Evolutionary conservation across 2,113 vertebrate genomes (phyloP), one percentile per base, ranked within the genome.

Genomic region (Gnathonemus echidnorhynchus): DNA sequence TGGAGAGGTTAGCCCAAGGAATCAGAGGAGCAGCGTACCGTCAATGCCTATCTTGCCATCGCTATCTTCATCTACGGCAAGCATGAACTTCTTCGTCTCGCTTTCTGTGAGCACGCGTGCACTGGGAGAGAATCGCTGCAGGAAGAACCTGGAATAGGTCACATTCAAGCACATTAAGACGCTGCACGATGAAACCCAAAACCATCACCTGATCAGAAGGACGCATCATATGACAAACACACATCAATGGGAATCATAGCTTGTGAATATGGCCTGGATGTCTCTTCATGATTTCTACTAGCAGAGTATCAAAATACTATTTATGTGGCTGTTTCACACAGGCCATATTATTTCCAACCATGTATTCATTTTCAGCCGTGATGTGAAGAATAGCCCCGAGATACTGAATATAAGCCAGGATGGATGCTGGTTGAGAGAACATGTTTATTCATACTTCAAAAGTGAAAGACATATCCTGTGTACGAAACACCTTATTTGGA

Each of bases 41-140:
- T 98, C 97, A 88, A 94, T 96, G 92, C 98, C 98, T 8, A 99
- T 97, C 93, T 95, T 97, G 0, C 98, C 98, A 3, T 99, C 98
- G 5, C 96, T 96, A 0, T 99, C 98, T 0, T 96, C 97, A 87
- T 99, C 98, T 42, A 96, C 97, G 27, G 95, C 96, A 3, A 92
- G 92, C 93, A 99, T 90, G 95, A 99, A 96, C 84, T 93, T 95
- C 93, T 97, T 98, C 91, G 97, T 97, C 95, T 99, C 98, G 90
- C 96, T 96, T 86, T 95, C 90, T 0, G 97, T 99, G 94, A 99
- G 94, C 74, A 96, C 96, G 53, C 98, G 96, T 91, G 98, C 98
- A 31, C 95, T 95, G 1, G 96, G 91, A 74, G 95, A 94, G 94
- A 99, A 99, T 93, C 96, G 97, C 97, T 99, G 98, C 89, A 99